phyloP scores from a whole-genome alignment of 2,888 invertebrate genomes.

The Diloba caeruleocephala region DNA sequence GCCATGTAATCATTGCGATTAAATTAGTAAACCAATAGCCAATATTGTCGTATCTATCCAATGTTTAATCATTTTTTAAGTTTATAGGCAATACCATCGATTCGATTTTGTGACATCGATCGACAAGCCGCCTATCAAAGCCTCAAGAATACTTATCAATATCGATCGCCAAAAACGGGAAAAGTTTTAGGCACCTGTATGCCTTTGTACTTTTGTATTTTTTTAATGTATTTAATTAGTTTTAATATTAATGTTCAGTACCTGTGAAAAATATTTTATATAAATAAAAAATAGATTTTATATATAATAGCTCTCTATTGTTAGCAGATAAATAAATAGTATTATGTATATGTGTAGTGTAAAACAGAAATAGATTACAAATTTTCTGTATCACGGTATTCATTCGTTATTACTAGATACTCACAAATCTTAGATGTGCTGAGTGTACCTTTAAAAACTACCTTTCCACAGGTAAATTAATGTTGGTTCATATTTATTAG shows the following conservation, averaged over 20 bases:
- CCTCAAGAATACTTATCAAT: too few relatives aligned
- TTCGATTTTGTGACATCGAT: too few relatives aligned
- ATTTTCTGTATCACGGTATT: slow-evolving; percentile 24
- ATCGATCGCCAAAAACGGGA: too few relatives aligned
- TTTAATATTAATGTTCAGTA: slow-evolving; percentile 32
- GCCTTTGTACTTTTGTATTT: not conserved
- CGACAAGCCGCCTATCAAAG: too few relatives aligned
- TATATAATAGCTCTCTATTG: slow-evolving; percentile 46
- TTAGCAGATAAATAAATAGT: slow-evolving; percentile 26
- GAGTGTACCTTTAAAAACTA: slow-evolving; percentile 3
- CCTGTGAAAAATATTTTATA: slow-evolving; percentile 33
- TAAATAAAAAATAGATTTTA: slow-evolving; percentile 23
- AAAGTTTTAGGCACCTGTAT: too few relatives aligned
- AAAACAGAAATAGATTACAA: slow-evolving; percentile 31
- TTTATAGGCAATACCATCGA: too few relatives aligned
- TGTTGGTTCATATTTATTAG: slow-evolving; percentile 2
- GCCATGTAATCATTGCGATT: not conserved
- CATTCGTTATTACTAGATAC: slow-evolving; percentile 10
- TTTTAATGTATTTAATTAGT: slow-evolving; percentile 7
- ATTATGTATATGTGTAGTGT: slow-evolving; percentile 25
- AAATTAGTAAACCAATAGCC: not conserved
- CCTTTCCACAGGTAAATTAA: too few relatives aligned
- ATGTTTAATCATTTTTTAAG: not conserved
- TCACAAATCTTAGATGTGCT: slow-evolving; percentile 26
- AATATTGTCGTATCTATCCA: too few relatives aligned